Percentiles rank a stretch among this genome's conserved stretches.
These are phyloP conservation scores for Osmerus eperlanus DNA, from an alignment of 2,113 vertebrate genomes.

Conservation along the genomic window DNA sequence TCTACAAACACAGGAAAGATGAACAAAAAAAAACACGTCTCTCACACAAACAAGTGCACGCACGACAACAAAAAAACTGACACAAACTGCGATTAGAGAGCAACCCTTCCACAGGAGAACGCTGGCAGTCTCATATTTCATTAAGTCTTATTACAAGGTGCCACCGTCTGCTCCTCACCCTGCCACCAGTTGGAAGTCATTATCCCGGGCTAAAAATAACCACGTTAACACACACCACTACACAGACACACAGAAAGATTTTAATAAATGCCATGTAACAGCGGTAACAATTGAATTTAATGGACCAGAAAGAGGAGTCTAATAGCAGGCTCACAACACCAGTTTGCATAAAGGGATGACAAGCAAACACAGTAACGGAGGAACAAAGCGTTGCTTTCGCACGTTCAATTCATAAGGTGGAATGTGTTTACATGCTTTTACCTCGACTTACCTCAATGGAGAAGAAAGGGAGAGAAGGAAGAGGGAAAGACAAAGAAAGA, in stretches of 20 bases:
- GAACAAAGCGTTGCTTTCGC: conserved; percentile 37
- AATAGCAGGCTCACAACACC: conserved; percentile 27
- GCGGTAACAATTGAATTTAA: conserved; percentile 45
- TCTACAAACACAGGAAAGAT: no score
- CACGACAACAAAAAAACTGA: background rate
- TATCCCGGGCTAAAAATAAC: conserved; percentile 54
- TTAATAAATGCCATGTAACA: conserved; percentile 58
- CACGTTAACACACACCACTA: conserved; percentile 42
- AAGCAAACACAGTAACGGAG: conserved; percentile 37
- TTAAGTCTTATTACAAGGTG: conserved; percentile 51
- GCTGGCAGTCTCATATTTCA: conserved; percentile 35
- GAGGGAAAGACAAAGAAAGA: background rate
- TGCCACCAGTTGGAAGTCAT: conserved; percentile 45
- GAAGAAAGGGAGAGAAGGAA: background rate
- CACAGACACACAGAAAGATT: conserved; percentile 33
- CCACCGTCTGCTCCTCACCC: conserved; percentile 21
- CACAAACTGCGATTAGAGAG: background rate
- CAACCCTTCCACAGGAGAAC: conserved; percentile 34
- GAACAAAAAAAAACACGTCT: background rate
- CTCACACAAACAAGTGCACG: conserved; percentile 2
- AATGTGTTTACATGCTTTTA: conserved; percentile 34
- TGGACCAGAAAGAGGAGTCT: conserved; percentile 30
- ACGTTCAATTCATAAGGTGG: conserved; percentile 48
- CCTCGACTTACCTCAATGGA: background rate
- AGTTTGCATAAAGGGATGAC: conserved; percentile 38